A percentile compares a stretch with the other conserved stretches of the same genome.
Evolutionary conservation across 2,113 vertebrate genomes (phyloP).

Genomic region (Empidonax traillii): DNA sequence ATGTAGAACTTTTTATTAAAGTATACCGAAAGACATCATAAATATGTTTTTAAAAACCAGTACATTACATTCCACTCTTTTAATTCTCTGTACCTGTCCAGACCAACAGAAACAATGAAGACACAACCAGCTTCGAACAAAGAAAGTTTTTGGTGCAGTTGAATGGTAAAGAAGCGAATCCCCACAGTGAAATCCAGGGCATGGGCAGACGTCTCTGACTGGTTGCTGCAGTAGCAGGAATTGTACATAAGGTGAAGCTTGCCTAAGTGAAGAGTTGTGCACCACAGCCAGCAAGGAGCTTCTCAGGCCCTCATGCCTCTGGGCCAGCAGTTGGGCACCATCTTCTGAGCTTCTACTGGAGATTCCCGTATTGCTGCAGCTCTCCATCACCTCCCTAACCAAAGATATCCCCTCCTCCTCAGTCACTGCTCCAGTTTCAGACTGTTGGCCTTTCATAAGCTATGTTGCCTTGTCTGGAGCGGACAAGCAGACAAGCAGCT

Average conservation of each 20-base stretch:
- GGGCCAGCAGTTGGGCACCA: background rate
- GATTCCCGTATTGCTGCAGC: rapidly evolving
- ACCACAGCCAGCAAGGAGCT: rapidly evolving
- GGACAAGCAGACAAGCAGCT: background rate
- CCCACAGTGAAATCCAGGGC: background rate
- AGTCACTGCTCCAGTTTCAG: background rate
- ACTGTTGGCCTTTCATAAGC: background rate
- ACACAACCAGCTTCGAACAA: background rate
- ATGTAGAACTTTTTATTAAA: constrained; percentile 2
- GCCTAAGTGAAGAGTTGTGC: background rate
- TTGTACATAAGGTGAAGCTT: background rate
- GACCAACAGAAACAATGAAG: background rate
- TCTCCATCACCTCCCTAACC: background rate
- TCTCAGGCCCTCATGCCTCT: rapidly evolving
- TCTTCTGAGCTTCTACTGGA: background rate
- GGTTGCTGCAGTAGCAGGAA: background rate
- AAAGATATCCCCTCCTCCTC: background rate
- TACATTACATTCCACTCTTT: background rate
- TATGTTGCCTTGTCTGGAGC: rapidly evolving
- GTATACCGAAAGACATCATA: background rate
- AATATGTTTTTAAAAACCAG: background rate
- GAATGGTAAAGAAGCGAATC: background rate
- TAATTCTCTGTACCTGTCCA: background rate
- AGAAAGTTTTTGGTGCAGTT: background rate
- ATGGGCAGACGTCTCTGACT: rapidly evolving